Base-by-base conservation (phyloP, 2,888 invertebrate genomes). In the Acronicta aceris region DNA sequence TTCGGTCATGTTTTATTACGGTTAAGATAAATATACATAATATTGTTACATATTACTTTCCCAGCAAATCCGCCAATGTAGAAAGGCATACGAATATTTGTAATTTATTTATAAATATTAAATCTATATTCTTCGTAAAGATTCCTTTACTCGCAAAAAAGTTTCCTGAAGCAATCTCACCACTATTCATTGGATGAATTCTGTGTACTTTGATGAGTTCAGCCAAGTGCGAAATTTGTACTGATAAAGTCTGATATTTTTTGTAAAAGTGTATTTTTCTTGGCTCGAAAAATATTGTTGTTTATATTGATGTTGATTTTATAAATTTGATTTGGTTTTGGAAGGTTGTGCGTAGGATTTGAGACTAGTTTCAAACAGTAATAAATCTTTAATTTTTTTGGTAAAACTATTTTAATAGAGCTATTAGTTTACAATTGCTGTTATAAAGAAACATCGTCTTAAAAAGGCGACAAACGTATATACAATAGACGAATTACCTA, bases 171-270 rank as follows among this genome's bases (percentile, higher is more conserved):
- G 58, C 47, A 59, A 71, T 74, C 43, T 51, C 45, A 47, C 52
- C 56, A 53, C 67, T 76, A 60, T 76, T 76, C 47, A 48, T 55
- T 38, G 68, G 74, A 76, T 65, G 63, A 65, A 62, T 71, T 74
- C 76, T 68, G 63, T 38, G n/a, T 38, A 38, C 38, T 38, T 38
- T 38, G 38, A 38, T 38, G 38, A n/a, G 30, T 3, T 63, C 65
- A 74, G 25, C 71, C 76, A 76, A 61, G 76, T 54, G 71, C 1
- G 33, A 67, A 74, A 75, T 75, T 73, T 73, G 49, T 21, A 60
- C 61, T 65, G 56, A 67, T 74, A 68, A 65, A 76, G 65, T 47
- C 38, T 25, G 5, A 65, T 58, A 62, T 63, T 71, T 62, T 49
- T 57, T 17, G 42, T 13, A 21, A 54, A 57, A 38, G 36, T 50